phyloP scores from a whole-genome alignment of 2,888 invertebrate genomes.

The Luperina nickerlii region DNA sequence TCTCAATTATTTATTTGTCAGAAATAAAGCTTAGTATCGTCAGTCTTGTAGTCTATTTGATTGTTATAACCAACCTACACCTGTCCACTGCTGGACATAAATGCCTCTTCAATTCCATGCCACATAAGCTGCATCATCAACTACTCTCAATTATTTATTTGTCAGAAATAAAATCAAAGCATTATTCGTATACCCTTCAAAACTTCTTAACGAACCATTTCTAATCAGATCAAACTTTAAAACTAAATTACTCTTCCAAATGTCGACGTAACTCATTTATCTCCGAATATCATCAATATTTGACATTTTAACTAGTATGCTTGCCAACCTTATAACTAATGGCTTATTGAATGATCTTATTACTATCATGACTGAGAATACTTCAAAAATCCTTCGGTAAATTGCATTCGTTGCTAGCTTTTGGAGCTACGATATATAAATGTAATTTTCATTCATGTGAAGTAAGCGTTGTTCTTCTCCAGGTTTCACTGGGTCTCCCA shows the following conservation, averaged over 20 bases:
- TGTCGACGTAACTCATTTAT: conserved; percentile 15
- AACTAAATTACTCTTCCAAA: conserved; percentile 30
- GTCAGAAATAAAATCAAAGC: background rate
- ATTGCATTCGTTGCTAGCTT: background rate
- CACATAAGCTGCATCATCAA: background rate
- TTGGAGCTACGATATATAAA: background rate
- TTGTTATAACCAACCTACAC: no score
- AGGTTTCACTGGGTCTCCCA: background rate
- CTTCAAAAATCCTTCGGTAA: background rate
- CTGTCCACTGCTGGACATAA: no score
- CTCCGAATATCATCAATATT: conserved; percentile 40
- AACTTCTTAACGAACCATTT: background rate
- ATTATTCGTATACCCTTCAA: background rate
- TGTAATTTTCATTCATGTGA: background rate
- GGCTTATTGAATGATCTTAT: background rate
- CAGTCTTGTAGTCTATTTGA: no score
- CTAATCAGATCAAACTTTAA: conserved; percentile 48
- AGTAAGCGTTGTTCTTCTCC: background rate
- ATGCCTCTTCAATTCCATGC: no score
- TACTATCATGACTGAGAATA: background rate
- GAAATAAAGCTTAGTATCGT: no score
- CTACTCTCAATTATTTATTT: background rate
- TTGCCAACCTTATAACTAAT: conserved; percentile 17
- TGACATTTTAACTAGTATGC: conserved; percentile 27
- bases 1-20: background rate